A percentile compares a stretch with the other conserved stretches of the same genome.
Evolutionary conservation across 1,140 invertebrate genomes (phyloP).

Genomic region (Rhizoglyphus robini): DNA sequence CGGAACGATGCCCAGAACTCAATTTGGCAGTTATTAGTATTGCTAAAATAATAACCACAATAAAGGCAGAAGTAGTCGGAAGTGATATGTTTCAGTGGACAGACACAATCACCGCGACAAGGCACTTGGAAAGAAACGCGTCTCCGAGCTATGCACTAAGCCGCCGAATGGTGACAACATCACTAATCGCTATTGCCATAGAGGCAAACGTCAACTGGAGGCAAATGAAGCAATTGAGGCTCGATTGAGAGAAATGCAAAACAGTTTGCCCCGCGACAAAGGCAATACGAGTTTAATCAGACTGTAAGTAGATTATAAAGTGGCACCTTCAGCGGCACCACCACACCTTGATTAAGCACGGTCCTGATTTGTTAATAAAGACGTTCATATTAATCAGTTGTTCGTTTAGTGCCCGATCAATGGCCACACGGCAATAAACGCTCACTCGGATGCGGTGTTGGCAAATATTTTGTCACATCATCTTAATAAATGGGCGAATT

Average conservation of each 20-base stretch:
- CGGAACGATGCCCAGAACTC: too few species aligned
- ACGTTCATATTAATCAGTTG: background rate
- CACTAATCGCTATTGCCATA: too few species aligned
- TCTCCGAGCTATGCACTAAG: too few species aligned
- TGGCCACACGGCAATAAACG: background rate
- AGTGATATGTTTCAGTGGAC: background rate
- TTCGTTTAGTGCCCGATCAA: background rate
- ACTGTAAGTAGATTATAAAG: constrained; percentile 4
- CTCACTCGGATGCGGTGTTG: background rate
- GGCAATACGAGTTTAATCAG: constrained; percentile 6
- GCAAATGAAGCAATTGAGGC: too few species aligned
- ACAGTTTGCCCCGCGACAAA: background rate
- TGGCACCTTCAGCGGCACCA: background rate
- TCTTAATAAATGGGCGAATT: background rate
- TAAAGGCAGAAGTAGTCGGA: background rate
- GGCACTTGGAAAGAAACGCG: too few species aligned
- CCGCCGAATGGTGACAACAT: too few species aligned
- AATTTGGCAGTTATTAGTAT: too few species aligned
- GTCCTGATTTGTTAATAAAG: too few species aligned
- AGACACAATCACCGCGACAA: background rate
- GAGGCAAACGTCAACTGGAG: too few species aligned
- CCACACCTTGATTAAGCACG: too few species aligned
- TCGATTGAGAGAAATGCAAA: background rate
- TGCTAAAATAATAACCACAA: background rate
- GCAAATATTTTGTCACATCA: constrained; percentile 8